Evolutionary conservation across 1,140 invertebrate genomes (phyloP).

Genomic region (Papilio aristodemus): DNA sequence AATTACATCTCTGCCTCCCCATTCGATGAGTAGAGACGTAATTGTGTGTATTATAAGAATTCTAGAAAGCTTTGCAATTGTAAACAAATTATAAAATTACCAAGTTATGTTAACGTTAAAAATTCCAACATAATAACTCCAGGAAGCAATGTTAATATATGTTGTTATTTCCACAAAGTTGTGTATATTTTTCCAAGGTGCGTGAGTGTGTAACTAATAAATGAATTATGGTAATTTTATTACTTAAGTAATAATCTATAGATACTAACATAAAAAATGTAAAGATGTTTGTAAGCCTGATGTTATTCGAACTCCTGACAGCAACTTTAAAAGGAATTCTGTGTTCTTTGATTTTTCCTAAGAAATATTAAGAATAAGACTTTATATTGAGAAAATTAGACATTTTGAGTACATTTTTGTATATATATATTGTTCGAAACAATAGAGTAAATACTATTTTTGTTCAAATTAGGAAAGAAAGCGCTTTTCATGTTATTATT

Average conservation of each 20-base stretch:
- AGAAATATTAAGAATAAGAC: too few relatives aligned
- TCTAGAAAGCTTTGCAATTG: neutral
- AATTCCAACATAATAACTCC: conserved; percentile 9
- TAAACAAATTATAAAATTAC: conserved; percentile 5
- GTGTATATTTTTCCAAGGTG: conserved; percentile 1
- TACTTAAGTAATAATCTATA: neutral
- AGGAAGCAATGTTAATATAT: neutral
- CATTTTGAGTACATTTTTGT: too few relatives aligned
- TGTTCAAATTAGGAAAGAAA: too few relatives aligned
- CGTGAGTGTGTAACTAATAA: neutral
- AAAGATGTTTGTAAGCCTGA: neutral
- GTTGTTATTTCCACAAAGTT: neutral
- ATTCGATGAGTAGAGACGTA: too few relatives aligned
- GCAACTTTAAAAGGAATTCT: neutral
- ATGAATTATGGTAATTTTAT: neutral
- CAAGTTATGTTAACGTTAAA: neutral
- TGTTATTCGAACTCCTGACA: neutral
- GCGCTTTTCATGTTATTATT: too few relatives aligned
- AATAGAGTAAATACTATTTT: too few relatives aligned
- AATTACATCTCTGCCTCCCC: neutral
- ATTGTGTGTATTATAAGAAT: neutral
- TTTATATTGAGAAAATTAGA: neutral
- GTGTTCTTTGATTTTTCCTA: neutral
- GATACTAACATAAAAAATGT: neutral
- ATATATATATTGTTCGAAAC: too few relatives aligned